Evolutionary conservation across 1,140 invertebrate species (phyloP), one percentile per base, ranked within the genome.

Genomic region (Trachelipus rathkii): DNA sequence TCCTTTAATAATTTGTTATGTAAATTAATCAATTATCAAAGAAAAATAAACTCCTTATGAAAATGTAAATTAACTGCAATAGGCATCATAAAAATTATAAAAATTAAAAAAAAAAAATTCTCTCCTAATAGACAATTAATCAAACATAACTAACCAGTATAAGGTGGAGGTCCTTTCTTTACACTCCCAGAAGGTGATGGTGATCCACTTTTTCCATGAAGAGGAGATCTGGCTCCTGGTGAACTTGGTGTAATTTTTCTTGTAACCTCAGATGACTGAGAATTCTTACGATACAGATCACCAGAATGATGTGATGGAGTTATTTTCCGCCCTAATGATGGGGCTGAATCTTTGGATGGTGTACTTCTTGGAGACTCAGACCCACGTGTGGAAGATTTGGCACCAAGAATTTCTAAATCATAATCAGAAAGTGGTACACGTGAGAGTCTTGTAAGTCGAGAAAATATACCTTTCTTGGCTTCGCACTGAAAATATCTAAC

Each of bases 401-500:
- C 73, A 15, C 69, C 74, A 45, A 78, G 73, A 50, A 77, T 72
- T 74, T 81, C 73, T 15, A 24, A 15, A 71, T 81, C 77, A n/a
- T 78, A 70, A 24, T 81, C 80, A 46, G 77, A 78, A 53, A 81
- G 80, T 43, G 73, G 76, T 11, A 68, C 72, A 10, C 76, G 88
- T 9, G 93, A 94, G n/a, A 97, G 87, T 81, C 95, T 90, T 43
- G 92, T 94, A 24, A 97, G 87, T 0, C 95, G 89, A 44, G 95
- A 95, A 85, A 98, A 99, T 33, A 98, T 92, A 9, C 97, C 97
- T 45, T 91, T 90, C 82, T 95, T 95, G 9, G 94, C 89, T 85
- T 95, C 93, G 85, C 96, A 98, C 86, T 97, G 95, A 84, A 97
- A 97, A 84, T 97, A 97, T 44, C 92, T 88, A 24, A 91, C 90